Conservation (phyloP, 2,113 vertebrate genomes). For the Natator depressus region DNA sequence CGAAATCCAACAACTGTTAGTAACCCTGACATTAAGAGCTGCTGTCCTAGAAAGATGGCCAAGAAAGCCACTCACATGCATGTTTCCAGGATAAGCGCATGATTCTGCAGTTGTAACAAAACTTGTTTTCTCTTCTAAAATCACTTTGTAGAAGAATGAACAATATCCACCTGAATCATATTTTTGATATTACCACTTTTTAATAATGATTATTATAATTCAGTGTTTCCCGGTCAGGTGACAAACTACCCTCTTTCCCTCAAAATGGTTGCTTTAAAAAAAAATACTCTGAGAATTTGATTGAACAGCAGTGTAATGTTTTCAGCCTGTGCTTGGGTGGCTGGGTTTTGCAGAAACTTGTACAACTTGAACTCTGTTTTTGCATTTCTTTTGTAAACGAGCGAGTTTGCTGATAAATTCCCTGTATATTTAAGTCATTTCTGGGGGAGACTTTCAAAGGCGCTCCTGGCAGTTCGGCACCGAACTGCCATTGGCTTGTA, state of each 20-base stretch:
- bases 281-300: accelerated
- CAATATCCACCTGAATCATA: neutral
- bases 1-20: neutral
- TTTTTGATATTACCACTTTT: neutral
- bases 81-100: neutral
- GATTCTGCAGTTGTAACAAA: neutral
- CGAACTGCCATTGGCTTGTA: neutral
- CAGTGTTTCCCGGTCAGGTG: neutral
- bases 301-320: neutral
- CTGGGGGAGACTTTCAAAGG: neutral
- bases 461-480: neutral
- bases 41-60: neutral
- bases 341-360: neutral
- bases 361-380: neutral
- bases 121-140: neutral
- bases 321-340: neutral
- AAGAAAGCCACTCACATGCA: neutral
- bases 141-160: neutral
- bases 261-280: neutral
- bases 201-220: neutral
- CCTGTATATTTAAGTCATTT: neutral
- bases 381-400: neutral
- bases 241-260: neutral
- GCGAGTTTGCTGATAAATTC: neutral
- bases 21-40: neutral